These are phyloP conservation scores for Taxidea taxus DNA, from an alignment of 2,113 vertebrate genomes.

Conservation along the genomic window DNA sequence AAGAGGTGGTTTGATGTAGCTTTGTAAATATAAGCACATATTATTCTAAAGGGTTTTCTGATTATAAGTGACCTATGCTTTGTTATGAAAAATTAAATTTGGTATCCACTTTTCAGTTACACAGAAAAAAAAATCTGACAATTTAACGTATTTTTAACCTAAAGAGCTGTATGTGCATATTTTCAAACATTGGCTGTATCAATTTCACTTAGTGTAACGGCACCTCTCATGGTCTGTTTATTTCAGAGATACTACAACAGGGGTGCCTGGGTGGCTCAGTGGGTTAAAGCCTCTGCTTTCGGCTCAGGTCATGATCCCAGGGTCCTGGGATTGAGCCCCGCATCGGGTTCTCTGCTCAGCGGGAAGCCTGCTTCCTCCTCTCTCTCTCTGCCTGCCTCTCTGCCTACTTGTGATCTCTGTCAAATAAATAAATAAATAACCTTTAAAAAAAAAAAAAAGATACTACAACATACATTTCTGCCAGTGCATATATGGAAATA, in stretches of 20 bases:
- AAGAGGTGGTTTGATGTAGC: constrained; percentile 35
- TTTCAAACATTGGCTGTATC: neutral
- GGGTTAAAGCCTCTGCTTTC: too few relatives aligned
- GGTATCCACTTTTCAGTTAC: neutral
- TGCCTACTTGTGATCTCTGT: too few relatives aligned
- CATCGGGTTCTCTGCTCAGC: too few relatives aligned
- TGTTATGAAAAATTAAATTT: constrained; percentile 14
- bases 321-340: too few relatives aligned
- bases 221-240: neutral
- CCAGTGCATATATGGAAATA: neutral
- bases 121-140: neutral
- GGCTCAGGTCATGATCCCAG: too few relatives aligned
- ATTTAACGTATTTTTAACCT: constrained; percentile 33
- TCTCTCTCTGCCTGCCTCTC: too few relatives aligned
- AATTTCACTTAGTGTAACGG: neutral
- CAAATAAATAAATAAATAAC: too few relatives aligned
- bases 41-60: constrained; percentile 4
- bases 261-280: too few relatives aligned
- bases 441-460: too few relatives aligned
- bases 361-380: too few relatives aligned
- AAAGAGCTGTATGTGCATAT: neutral
- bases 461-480: neutral
- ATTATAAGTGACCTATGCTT: constrained; percentile 40
- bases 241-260: too few relatives aligned
- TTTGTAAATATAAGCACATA: neutral